Percentiles rank a stretch among this genome's conserved stretches.
Conservation (phyloP, 37 sponge, comb jelly and placozoan species). For the Mnemiopsis leidyi region DNA sequence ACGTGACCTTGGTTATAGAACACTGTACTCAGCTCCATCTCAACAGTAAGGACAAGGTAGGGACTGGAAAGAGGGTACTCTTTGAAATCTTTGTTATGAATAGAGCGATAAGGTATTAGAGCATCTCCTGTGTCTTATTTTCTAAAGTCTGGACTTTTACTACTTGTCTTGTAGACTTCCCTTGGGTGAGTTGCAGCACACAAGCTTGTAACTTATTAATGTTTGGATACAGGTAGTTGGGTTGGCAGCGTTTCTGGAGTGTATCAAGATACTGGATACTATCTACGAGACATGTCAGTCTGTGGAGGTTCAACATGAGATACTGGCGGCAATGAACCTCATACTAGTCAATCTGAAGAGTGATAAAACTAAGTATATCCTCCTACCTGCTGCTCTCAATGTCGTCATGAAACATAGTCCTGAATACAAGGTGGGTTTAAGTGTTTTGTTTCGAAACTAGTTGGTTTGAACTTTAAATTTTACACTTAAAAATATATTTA, state of each 20-base stretch:
- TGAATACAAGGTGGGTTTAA: conserved; percentile 22
- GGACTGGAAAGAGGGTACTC: no score
- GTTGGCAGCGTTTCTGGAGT: conserved; percentile 48
- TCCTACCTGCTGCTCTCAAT: conserved; percentile 36
- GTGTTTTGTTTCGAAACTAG: no score
- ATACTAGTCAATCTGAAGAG: conserved; percentile 39
- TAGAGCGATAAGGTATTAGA: no score
- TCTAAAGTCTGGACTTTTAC: no score
- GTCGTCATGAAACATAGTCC: conserved; percentile 56
- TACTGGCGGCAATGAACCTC: background rate
- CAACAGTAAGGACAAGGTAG: conserved; percentile 30
- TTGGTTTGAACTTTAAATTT: no score
- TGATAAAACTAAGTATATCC: conserved; percentile 41
- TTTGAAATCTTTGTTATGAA: no score
- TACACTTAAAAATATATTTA: no score
- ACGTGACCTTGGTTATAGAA: background rate
- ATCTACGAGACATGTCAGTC: conserved; percentile 34
- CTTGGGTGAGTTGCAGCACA: no score
- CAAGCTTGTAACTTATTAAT: no score
- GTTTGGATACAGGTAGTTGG: conserved; percentile 19
- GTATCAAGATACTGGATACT: conserved; percentile 53
- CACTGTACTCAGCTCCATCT: conserved; percentile 17
- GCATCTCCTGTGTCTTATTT: no score
- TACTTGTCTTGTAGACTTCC: no score
- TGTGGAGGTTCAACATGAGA: conserved; percentile 39